A percentile compares a stretch with the other conserved stretches of the same genome.
Evolutionary conservation across 2,797 vertebrate genomes (phyloP).

Genomic region (Myiotriccus ornatus): DNA sequence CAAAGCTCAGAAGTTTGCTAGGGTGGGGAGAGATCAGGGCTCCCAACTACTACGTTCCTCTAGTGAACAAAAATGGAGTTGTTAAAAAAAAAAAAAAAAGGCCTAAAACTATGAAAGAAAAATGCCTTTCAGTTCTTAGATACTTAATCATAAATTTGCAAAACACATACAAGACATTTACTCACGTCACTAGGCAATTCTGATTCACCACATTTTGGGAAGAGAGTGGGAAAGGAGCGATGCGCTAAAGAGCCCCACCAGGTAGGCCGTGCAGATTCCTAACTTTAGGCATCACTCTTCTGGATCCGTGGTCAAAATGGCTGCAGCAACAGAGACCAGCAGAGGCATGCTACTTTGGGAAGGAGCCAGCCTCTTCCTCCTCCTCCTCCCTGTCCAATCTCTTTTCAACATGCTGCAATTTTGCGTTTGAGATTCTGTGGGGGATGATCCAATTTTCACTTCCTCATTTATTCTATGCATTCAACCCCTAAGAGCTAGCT

Average conservation of each 20-base stretch:
- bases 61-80: background rate
- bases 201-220: background rate
- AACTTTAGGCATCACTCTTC: conserved; percentile 33
- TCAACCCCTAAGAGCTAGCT: conserved; percentile 28
- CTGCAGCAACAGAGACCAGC: conserved; percentile 8
- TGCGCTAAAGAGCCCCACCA: background rate
- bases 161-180: background rate
- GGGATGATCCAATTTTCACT: conserved; percentile 35
- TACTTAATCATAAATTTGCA: background rate
- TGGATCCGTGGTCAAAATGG: conserved; percentile 3
- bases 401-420: background rate
- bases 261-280: background rate
- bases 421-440: conserved; percentile 28
- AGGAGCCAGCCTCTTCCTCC: conserved; percentile 15
- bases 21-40: background rate
- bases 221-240: background rate
- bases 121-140: background rate
- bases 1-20: background rate
- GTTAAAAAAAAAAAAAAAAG: background rate
- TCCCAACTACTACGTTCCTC: background rate
- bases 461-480: conserved; percentile 46
- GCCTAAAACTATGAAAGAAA: background rate
- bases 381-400: conserved; percentile 20
- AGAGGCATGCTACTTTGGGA: background rate
- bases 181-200: conserved; percentile 2